Percentiles rank a stretch among this genome's conserved stretches.
Conservation (phyloP, 2,888 invertebrate genomes). For the Scrobipalpa costella region DNA sequence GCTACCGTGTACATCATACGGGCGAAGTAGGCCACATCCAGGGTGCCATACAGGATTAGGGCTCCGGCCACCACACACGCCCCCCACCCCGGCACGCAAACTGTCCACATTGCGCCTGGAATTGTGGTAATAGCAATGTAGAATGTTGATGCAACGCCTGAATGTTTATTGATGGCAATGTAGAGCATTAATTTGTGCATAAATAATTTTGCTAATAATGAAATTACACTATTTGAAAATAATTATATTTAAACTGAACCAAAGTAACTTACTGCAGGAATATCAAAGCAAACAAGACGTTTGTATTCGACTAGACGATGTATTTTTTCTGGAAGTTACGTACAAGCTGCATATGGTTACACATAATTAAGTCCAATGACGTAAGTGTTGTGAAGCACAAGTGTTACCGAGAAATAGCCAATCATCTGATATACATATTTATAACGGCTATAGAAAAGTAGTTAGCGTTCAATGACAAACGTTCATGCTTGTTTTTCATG, state of each 20-base stretch:
- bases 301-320: too few relatives aligned
- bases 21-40: slow-evolving; percentile 87
- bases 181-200: background rate
- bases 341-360: background rate
- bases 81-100: slow-evolving; percentile 72
- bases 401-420: background rate
- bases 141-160: background rate
- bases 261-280: too few relatives aligned
- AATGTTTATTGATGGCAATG: background rate
- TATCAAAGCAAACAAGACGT: too few relatives aligned
- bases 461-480: too few relatives aligned
- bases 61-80: slow-evolving; percentile 68
- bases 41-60: slow-evolving; percentile 80
- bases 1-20: slow-evolving; percentile 85
- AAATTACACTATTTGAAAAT: too few relatives aligned
- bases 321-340: background rate
- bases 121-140: slow-evolving; percentile 24
- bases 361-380: slow-evolving; percentile 9
- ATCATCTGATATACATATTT: background rate
- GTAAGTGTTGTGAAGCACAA: slow-evolving; percentile 8
- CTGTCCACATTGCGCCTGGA: slow-evolving; percentile 60
- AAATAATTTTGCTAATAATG: background rate
- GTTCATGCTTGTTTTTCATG: too few relatives aligned
- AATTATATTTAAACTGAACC: too few relatives aligned
- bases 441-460: background rate